Conservation (phyloP, 1,140 invertebrate genomes). For the Macrosteles quadrilineatus region DNA sequence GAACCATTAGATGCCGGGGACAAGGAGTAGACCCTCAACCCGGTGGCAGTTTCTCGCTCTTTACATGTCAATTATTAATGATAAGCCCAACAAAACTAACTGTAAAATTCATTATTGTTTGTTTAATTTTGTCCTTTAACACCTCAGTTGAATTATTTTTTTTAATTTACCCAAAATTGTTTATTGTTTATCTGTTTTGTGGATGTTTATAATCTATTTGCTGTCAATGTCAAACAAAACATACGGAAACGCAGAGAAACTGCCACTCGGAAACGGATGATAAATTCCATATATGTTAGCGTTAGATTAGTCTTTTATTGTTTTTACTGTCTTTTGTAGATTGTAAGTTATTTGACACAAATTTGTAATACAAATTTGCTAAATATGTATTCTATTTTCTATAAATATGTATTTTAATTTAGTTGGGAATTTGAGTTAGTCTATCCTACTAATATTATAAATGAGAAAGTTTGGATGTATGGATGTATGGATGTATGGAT, state of each 20-base stretch:
- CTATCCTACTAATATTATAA: too few relatives aligned
- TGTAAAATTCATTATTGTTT: too few relatives aligned
- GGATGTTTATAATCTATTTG: neutral
- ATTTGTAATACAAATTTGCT: neutral
- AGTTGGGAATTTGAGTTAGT: neutral
- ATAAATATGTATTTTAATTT: neutral
- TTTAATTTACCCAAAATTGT: conserved; percentile 17
- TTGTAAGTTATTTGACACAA: neutral
- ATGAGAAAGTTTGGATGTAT: too few relatives aligned
- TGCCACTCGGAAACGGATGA: conserved; percentile 14
- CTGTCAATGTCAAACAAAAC: neutral
- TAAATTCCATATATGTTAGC: conserved; percentile 34
- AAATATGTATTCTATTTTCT: too few relatives aligned
- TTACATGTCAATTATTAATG: conserved; percentile 33
- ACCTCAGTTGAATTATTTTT: neutral
- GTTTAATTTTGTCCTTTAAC: neutral
- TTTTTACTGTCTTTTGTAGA: conserved; percentile 25
- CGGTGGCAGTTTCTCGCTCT: conserved; percentile 31
- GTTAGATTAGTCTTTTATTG: conserved; percentile 30
- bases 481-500: too few relatives aligned
- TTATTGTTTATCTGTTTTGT: neutral
- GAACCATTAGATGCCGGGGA: neutral
- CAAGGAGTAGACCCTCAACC: neutral
- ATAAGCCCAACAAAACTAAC: conserved; percentile 27
- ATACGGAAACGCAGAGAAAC: conserved; percentile 1